Evolutionary conservation across 1,140 invertebrate genomes (phyloP), one percentile per base, ranked within the genome.

Genomic region (Eufriesea mexicana): DNA sequence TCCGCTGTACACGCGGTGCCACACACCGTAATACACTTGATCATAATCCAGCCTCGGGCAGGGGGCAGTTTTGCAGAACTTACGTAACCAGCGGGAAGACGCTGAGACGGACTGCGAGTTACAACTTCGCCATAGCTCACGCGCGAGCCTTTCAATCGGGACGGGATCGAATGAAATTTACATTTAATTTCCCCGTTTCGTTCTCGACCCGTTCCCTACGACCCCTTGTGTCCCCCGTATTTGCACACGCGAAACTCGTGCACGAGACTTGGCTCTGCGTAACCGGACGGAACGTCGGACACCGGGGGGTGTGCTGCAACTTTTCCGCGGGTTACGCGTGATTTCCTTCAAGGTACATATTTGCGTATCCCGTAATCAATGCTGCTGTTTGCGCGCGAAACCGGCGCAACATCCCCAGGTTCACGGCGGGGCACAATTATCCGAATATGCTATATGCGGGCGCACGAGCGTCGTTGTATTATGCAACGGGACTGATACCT

Each of bases 261-360:
- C 47, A 8, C 28, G 14, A 49, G 12, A 42, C n/a, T n/a, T 61
- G 2, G 28, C 20, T 4, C 18, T 1, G 8, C 28, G 18, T 10
- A n/a, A n/a, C n/a, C n/a, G n/a, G n/a, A n/a, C n/a, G 20, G 35
- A 10, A 28, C 1, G 25, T 4, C 45, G 28, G 57, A 59, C 7
- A 25, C 42, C 59, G 18, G 5, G 9, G 35, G 35, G 1, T 1
- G 1, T 35, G 18, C 9, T 66, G 67, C 8, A 23, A 49, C 23
- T 45, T 71, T 59, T 79, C 66, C 9, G 20, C 16, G 1, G 28
- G 9, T 7, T 10, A 42, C 57, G 35, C 47, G 28, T 74, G 79
- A 73, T 80, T 80, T 80, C 70, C 79, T 80, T 47, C n/a, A 74
- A 35, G 51, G 70, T 74, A 80, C 79, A 74, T 80, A 80, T 64